Base-by-base conservation (phyloP, 2,888 invertebrate genomes). In the Anthophora plumipes region DNA sequence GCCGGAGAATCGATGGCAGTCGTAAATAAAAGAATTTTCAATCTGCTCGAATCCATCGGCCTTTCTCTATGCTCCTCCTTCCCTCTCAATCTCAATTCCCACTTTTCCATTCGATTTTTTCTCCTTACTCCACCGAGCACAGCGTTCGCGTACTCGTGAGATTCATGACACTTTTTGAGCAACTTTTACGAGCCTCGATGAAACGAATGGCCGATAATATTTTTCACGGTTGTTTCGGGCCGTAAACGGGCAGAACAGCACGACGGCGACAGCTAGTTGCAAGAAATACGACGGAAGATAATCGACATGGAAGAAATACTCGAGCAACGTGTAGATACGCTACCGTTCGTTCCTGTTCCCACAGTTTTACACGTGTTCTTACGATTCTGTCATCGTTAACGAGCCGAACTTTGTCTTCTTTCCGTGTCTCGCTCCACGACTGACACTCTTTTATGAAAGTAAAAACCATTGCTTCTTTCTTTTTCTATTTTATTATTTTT, bases 181-280 rank as follows among this genome's bases (percentile, higher is more conserved):
- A 68, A 63, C 70, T 66, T 85, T 85, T 83, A 85, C 83, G 83
- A 74, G 48, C 59, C 43, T 25, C 83, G 64, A 71, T 55, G 80
- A 74, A 78, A 83, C 69, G 83, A 80, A 85, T 77, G 80, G 85
- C n/a, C 76, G 81, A 85, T 85, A 69, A 83, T 79, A 83, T 85
- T 85, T 85, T 77, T 59, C 77, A 73, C 76, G 71, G 81, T 78
- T 85, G 78, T 78, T 78, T 78, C 77, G 75, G 22, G 48, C 41
- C 77, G 70, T 85, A 59, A 59, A 85, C 80, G 77, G 77, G 70
- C 57, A 46, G 61, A 37, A 17, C 54, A 50, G 9, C 11, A 12
- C 57, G 54, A 20, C 43, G 39, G 37, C 61, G 78, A 69, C 73
- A 55, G 63, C 52, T 22, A 1, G 46, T 17, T 14, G 43, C 73